phyloP scores from a whole-genome alignment of 2,113 vertebrate species.

The Festucalex cinctus region DNA sequence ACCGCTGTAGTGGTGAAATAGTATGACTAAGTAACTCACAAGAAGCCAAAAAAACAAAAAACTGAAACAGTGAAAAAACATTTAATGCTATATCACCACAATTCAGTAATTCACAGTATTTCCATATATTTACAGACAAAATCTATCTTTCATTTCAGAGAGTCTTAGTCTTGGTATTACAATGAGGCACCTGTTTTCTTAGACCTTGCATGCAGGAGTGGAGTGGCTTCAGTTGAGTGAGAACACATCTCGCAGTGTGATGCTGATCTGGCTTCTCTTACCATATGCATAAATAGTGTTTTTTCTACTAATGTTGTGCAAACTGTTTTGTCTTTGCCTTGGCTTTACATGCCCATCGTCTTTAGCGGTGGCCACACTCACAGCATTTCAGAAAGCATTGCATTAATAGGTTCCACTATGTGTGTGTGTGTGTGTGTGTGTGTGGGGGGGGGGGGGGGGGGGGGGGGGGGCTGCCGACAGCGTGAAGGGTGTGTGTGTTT shows the following conservation, averaged over 20 bases:
- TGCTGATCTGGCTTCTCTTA: conserved; percentile 61
- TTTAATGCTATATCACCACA: no score
- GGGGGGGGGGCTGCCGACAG: conserved; percentile 80
- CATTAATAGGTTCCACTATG: conserved; percentile 93
- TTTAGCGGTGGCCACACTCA: conserved; percentile 78
- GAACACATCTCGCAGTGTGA: conserved; percentile 74
- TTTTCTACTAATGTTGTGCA: conserved; percentile 86
- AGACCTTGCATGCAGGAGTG: background rate
- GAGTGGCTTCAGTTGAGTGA: conserved; percentile 52
- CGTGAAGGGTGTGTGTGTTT: conserved; percentile 92
- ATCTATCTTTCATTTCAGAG: background rate
- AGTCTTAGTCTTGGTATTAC: conserved; percentile 30
- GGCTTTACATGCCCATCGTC: conserved; percentile 83
- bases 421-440: conserved; percentile 42
- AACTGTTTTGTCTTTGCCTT: conserved; percentile 98
- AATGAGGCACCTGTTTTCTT: conserved; percentile 60
- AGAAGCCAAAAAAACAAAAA: no score
- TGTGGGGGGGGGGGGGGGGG: conserved; percentile 80
- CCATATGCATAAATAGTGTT: conserved; percentile 62
- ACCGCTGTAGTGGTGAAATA: no score
- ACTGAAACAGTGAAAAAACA: no score
- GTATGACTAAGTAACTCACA: no score
- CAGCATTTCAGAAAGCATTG: conserved; percentile 73
- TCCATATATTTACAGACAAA: background rate
- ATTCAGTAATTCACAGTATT: background rate